phyloP scores from a whole-genome alignment of 2,113 vertebrate genomes.

The Lota lota region DNA sequence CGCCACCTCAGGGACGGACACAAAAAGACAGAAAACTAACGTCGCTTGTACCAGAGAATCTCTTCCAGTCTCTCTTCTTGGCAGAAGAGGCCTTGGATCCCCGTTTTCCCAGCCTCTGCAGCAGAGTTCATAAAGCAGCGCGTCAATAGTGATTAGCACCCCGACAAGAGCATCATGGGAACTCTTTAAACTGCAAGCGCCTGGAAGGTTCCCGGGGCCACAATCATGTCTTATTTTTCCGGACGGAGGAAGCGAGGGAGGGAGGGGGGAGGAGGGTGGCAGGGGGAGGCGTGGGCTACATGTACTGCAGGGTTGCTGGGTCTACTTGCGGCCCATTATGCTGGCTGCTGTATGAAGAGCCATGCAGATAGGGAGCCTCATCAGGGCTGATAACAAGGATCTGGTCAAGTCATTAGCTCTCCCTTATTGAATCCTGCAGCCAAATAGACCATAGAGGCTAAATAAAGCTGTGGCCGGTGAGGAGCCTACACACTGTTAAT shows the following conservation, averaged over 20 bases:
- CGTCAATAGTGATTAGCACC: constrained; percentile 61
- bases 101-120: constrained; percentile 10
- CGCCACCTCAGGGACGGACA: constrained; percentile 40
- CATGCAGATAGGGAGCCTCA: constrained; percentile 68
- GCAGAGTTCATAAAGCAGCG: constrained; percentile 46
- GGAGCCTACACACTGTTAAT: constrained; percentile 57
- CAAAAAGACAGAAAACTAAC: constrained; percentile 8
- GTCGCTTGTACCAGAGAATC: constrained; percentile 7
- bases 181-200: constrained; percentile 26
- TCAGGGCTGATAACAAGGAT: constrained; percentile 74
- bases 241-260: too few species aligned
- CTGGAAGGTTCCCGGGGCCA: constrained; percentile 51
- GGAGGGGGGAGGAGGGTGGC: constrained; percentile 10
- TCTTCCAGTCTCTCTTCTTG: constrained; percentile 9
- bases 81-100: neutral
- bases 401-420: constrained; percentile 77
- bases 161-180: constrained; percentile 60
- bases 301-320: constrained; percentile 47
- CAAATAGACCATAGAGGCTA: constrained; percentile 68
- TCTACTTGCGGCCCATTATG: constrained; percentile 66
- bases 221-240: constrained; percentile 63
- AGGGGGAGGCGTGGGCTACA: constrained; percentile 18
- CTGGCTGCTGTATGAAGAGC: constrained; percentile 61
- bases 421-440: constrained; percentile 59
- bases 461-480: constrained; percentile 60